Percentiles rank a stretch among this genome's conserved stretches.
phyloP scores from a whole-genome alignment of 35 echinoderm and acorn worm species.

The Ophioderma brevispina region DNA sequence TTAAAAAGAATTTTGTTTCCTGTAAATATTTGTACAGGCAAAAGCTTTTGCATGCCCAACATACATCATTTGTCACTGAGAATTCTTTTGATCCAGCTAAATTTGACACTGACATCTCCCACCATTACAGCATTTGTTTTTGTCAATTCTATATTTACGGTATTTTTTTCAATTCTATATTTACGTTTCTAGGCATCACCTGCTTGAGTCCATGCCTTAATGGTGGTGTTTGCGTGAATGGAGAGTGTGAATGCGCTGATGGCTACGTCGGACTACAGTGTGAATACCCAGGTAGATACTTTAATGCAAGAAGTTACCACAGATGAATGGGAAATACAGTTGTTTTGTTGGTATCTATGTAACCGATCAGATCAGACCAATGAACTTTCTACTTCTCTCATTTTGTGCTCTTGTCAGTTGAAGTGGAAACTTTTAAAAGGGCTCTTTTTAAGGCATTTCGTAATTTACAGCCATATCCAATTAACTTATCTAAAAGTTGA shows the following conservation, averaged over 20 bases:
- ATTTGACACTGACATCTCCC: too few relatives aligned
- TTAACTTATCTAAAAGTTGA: too few relatives aligned
- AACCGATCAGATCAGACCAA: not conserved
- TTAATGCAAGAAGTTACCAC: too few relatives aligned
- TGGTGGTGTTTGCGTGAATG: conserved; percentile 60
- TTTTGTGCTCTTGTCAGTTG: not conserved
- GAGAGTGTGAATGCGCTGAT: conserved; percentile 52
- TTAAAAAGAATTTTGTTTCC: too few relatives aligned
- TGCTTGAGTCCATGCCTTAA: conserved; percentile 55
- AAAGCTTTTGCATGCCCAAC: too few relatives aligned
- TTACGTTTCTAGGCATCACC: conserved; percentile 23
- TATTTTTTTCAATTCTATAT: not conserved
- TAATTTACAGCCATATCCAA: too few relatives aligned
- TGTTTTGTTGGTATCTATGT: not conserved
- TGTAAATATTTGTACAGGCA: too few relatives aligned
- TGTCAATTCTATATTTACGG: not conserved
- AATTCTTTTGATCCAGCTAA: too few relatives aligned
- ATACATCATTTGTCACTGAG: too few relatives aligned
- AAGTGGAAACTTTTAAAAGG: not conserved
- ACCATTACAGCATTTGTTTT: too few relatives aligned
- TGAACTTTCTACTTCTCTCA: not conserved
- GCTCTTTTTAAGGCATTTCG: not conserved
- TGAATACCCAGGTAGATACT: conserved; percentile 29
- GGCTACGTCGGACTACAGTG: conserved; percentile 48
- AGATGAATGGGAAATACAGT: too few relatives aligned